Evolutionary conservation across 2,888 invertebrate genomes (phyloP).

Genomic region (Monoplex corrugatus): DNA sequence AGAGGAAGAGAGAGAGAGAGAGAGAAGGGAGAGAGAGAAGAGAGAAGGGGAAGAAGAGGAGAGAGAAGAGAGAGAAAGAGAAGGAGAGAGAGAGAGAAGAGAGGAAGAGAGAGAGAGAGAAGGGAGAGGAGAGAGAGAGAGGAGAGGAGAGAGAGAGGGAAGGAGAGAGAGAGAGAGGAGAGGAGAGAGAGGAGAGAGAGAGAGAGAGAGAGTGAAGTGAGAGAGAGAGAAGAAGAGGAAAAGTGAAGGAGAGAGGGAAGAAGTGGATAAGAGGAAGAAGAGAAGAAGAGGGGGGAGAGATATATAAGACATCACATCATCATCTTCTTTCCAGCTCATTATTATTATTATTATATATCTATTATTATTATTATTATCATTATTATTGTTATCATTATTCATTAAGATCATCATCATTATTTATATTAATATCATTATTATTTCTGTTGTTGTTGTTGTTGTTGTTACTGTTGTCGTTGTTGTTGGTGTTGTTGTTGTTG

Average conservation of each 20-base stretch:
- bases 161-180: too few species aligned
- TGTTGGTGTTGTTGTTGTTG: too few species aligned
- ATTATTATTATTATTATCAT: not conserved
- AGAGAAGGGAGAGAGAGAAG: not conserved
- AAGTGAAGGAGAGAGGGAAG: not conserved
- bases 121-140: not conserved
- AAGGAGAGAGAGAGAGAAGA: not conserved
- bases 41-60: not conserved
- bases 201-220: not conserved
- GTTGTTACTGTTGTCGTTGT: too few species aligned
- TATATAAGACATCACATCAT: too few species aligned
- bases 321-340: too few species aligned
- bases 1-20: constrained; percentile 1
- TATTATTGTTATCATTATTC: too few species aligned
- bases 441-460: too few species aligned
- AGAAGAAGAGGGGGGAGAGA: not conserved
- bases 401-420: too few species aligned
- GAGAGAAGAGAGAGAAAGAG: not conserved
- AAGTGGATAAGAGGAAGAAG: not conserved
- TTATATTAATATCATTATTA: too few species aligned
- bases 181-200: not conserved
- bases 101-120: constrained; percentile 1
- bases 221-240: not conserved
- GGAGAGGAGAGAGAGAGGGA: not conserved
- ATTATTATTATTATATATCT: too few species aligned